A percentile compares a stretch with the other conserved stretches of the same genome.
Evolutionary conservation across 2,797 vertebrate genomes (phyloP).

Genomic region (Sebastes melanostomus): DNA sequence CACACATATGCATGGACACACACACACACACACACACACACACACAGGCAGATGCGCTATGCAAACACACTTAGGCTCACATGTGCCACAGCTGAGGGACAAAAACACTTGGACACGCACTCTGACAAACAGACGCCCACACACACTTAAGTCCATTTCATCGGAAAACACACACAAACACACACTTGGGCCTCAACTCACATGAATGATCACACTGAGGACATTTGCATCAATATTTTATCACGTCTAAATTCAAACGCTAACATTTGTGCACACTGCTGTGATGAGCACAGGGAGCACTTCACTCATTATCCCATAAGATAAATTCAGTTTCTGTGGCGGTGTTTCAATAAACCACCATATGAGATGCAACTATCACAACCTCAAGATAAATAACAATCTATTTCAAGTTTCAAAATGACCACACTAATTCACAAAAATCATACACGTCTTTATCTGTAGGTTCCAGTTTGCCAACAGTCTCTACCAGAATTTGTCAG

Average conservation of each 20-base stretch:
- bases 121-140: constrained; percentile 6
- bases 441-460: background rate
- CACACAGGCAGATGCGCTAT: constrained; percentile 61
- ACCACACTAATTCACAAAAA: background rate
- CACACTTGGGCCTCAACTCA: constrained; percentile 40
- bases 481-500: background rate
- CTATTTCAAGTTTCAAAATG: background rate
- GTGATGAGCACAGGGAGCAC: background rate
- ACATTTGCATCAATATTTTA: constrained; percentile 63
- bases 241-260: constrained; percentile 48
- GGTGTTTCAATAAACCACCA: background rate
- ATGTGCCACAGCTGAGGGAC: constrained; percentile 47
- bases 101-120: constrained; percentile 42
- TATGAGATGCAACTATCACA: background rate
- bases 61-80: constrained; percentile 61
- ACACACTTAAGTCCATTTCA: constrained; percentile 40
- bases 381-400: background rate
- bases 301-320: background rate
- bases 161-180: constrained; percentile 15
- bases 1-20: constrained; percentile 26
- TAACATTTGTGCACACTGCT: constrained; percentile 31
- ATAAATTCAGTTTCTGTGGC: background rate
- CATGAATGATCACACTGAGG: constrained; percentile 35
- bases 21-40: constrained; percentile 31
- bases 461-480: background rate